Conservation (phyloP, 2,113 vertebrate species). For the Podocnemis expansa region DNA sequence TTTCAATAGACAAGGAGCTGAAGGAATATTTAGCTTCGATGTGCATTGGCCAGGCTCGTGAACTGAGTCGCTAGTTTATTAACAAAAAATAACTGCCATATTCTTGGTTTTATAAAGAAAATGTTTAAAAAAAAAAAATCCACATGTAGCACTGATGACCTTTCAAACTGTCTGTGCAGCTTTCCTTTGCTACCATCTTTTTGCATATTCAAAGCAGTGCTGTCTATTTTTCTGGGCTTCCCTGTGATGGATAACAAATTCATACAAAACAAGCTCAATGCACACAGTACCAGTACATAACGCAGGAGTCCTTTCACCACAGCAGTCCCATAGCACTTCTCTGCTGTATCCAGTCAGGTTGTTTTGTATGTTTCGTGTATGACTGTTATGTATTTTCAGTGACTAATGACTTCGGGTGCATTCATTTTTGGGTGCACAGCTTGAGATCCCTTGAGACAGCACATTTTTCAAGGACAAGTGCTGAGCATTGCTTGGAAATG, state of each 20-base stretch:
- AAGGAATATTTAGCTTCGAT: neutral
- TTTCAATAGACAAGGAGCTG: neutral
- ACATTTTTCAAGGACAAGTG: accelerated
- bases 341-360: too few relatives aligned
- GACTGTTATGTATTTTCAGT: neutral
- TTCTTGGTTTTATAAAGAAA: neutral
- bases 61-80: neutral
- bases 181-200: accelerated
- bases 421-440: neutral
- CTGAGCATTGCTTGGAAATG: accelerated
- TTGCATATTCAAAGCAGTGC: neutral
- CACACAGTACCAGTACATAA: accelerated
- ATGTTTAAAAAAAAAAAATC: accelerated
- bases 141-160: neutral
- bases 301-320: neutral
- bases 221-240: neutral
- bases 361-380: neutral
- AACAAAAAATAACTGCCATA: neutral
- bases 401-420: neutral
- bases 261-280: too few relatives aligned
- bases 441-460: neutral
- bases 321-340: neutral
- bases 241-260: accelerated
- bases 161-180: neutral
- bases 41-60: neutral